Conservation (phyloP, 2,888 invertebrate species). For the Drosophila monieri region DNA sequence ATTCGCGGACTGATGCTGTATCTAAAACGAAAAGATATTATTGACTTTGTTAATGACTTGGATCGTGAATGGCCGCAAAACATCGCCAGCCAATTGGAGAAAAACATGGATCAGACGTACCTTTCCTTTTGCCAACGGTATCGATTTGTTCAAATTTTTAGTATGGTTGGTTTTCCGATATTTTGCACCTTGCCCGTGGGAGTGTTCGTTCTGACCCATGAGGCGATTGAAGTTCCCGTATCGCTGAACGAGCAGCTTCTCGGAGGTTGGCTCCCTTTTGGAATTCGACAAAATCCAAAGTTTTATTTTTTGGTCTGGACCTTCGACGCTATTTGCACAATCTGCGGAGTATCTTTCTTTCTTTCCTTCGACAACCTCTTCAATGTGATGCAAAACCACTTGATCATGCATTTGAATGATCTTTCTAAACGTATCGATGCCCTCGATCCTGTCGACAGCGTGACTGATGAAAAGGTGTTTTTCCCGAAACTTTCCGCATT, state of each 20-base stretch:
- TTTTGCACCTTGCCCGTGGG: constrained; percentile 19
- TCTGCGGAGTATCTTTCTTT: constrained; percentile 40
- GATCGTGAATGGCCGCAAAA: constrained; percentile 53
- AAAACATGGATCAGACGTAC: constrained; percentile 19
- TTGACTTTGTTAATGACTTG: constrained; percentile 43
- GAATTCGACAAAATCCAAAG: constrained; percentile 42
- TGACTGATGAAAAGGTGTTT: constrained; percentile 6
- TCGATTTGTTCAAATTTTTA: background rate
- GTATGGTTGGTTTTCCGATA: fast-evolving
- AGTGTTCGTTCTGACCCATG: constrained; percentile 27
- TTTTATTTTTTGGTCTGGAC: constrained; percentile 37
- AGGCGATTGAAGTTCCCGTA: constrained; percentile 29
- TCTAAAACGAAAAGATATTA: constrained; percentile 40
- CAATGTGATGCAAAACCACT: constrained; percentile 46
- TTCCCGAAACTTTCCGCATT: constrained; percentile 20
- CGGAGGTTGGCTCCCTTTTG: constrained; percentile 53
- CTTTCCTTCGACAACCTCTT: constrained; percentile 52
- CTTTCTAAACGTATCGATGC: constrained; percentile 19
- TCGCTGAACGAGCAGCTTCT: constrained; percentile 49
- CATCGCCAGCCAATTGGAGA: constrained; percentile 23
- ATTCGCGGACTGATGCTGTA: constrained; percentile 49
- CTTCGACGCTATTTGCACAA: constrained; percentile 20
- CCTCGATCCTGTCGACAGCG: constrained; percentile 31
- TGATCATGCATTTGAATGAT: constrained; percentile 57
- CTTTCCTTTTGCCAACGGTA: background rate